Evolutionary conservation across 2,888 invertebrate genomes (phyloP), one percentile per base, ranked within the genome.

Genomic region (Noctua pronuba): DNA sequence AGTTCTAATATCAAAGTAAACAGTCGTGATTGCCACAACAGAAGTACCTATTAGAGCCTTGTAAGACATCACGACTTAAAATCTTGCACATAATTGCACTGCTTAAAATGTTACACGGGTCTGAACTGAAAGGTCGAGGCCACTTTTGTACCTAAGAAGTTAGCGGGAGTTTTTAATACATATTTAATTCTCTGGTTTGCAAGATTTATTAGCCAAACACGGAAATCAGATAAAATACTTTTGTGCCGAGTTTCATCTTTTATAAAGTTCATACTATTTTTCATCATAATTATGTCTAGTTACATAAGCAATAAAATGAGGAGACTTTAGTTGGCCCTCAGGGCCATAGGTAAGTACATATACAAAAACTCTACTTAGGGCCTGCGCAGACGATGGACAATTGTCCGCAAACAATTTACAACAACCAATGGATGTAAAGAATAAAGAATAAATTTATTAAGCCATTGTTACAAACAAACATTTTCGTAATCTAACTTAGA

Each of bases 101-200:
- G 46, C 24, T 75, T 62, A 18, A 28, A 73, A 80, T 68, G 31
- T 60, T 66, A 52, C 62, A 60, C 44, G 28, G n/a, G n/a, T n/a
- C n/a, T 69, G 5, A 1, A 24, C 10, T 24, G n/a, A 70, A 82
- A 82, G 46, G 62, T 76, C 49, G 64, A 85, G 64, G 35, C 31
- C 28, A 64, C 16, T 64, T 55, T 44, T 58, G n/a, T 49, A 38
- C 5, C 3, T 38, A 52, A 21, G 52, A 52, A 52, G 28, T 58
- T 6, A 3, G 55, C 16, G 13, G 16, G 16, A 58, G 28, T 58
- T 58, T 28, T 28, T 31, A 41, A 31, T 62, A n/a, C n/a, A n/a
- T n/a, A 35, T 46, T 64, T 31, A 52, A 11, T 31, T 66, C 24
- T 58, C 38, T 67, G 67, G 1, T 35, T 78, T 67, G 38, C 72